Conservation (phyloP, 2,888 invertebrate genomes). For the Oligia latruncula region DNA sequence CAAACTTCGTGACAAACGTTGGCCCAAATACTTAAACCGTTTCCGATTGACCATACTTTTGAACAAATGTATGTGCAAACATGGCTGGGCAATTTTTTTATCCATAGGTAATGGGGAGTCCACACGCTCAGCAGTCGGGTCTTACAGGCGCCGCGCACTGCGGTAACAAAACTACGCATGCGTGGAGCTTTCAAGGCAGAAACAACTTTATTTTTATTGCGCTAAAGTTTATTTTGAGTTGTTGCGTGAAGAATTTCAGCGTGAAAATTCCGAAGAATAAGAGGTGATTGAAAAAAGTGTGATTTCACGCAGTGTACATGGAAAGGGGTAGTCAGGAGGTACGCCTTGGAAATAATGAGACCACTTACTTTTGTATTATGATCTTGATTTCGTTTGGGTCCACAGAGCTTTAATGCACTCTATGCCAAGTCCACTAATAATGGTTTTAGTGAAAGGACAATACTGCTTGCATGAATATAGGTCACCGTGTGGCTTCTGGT, state of each 20-base stretch:
- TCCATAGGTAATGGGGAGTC: slow-evolving; percentile 81
- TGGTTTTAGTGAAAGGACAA: not conserved
- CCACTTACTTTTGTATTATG: slow-evolving; percentile 6
- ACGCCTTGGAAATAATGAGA: slow-evolving; percentile 23
- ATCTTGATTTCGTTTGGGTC: slow-evolving; percentile 7
- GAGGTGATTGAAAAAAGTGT: slow-evolving; percentile 77
- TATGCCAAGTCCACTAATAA: not conserved
- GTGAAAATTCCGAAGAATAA: slow-evolving; percentile 72
- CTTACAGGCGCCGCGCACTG: slow-evolving; percentile 89
- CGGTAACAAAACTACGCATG: slow-evolving; percentile 87
- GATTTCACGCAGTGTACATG: slow-evolving; percentile 62
- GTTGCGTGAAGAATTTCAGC: slow-evolving; percentile 68
- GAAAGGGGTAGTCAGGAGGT: slow-evolving; percentile 13
- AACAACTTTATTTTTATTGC: slow-evolving; percentile 65
- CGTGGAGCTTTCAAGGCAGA: slow-evolving; percentile 74
- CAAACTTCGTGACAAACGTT: slow-evolving; percentile 66
- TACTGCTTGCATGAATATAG: slow-evolving; percentile 14
- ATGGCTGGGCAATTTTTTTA: slow-evolving; percentile 68
- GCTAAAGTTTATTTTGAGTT: slow-evolving; percentile 66
- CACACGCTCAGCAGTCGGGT: slow-evolving; percentile 82
- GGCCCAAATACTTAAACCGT: slow-evolving; percentile 65
- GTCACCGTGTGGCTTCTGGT: slow-evolving; percentile 17
- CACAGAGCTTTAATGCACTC: not conserved
- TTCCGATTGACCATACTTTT: slow-evolving; percentile 67
- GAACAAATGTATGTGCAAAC: slow-evolving; percentile 74